These are phyloP conservation scores for Porites divaricata DNA, from an alignment of 92 coral and sea anemone species.

Conservation along the genomic window DNA sequence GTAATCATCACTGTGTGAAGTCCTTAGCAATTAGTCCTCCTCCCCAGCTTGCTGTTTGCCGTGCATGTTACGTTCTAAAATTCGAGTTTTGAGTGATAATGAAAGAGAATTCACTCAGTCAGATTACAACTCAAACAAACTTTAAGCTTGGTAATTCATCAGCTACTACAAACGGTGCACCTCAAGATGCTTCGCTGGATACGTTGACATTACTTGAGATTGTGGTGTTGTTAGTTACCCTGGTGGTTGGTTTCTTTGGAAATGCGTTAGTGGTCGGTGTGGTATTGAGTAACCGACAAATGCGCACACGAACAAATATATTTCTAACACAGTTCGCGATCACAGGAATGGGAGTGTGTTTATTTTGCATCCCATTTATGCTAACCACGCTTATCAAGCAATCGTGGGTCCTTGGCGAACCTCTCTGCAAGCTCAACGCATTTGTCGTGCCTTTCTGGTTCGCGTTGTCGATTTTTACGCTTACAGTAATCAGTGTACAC, in stretches of 20 bases:
- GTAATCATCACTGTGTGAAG: no score
- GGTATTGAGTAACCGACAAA: conserved; percentile 63
- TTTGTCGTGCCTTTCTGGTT: conserved; percentile 80
- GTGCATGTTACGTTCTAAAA: not conserved
- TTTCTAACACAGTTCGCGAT: conserved; percentile 75
- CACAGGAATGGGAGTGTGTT: conserved; percentile 55
- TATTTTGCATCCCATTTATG: conserved; percentile 68
- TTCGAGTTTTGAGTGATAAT: conserved; percentile 2
- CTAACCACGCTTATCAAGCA: conserved; percentile 57
- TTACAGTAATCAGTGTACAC: conserved; percentile 79
- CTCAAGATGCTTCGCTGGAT: conserved; percentile 10
- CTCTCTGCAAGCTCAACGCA: conserved; percentile 77
- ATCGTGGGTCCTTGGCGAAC: conserved; percentile 63
- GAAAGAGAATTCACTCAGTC: not conserved
- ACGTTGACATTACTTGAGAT: conserved; percentile 50
- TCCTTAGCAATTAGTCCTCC: not conserved
- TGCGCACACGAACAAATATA: conserved; percentile 86
- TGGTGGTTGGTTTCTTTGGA: conserved; percentile 66
- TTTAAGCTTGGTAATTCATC: conserved; percentile 31
- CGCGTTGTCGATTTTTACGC: conserved; percentile 71
- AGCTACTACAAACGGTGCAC: conserved; percentile 3
- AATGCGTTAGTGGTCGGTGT: conserved; percentile 69
- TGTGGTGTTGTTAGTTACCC: conserved; percentile 44
- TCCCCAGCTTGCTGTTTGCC: not conserved
- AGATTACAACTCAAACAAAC: conserved; percentile 7